A percentile compares a stretch with the other conserved stretches of the same genome.
Evolutionary conservation across 2,113 vertebrate genomes (phyloP).

Genomic region (Craseonycteris thonglongyai): DNA sequence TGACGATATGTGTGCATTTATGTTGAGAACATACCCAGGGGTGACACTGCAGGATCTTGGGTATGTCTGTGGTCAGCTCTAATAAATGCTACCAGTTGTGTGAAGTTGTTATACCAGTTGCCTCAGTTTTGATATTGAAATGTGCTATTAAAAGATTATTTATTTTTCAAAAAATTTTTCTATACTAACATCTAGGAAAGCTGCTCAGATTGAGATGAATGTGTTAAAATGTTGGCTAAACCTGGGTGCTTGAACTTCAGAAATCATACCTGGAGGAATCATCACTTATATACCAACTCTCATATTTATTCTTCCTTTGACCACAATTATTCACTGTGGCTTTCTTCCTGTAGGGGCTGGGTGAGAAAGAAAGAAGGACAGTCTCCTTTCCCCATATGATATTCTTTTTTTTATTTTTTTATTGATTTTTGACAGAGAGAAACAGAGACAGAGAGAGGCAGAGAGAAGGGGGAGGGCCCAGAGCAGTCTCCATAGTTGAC

Average conservation of each 20-base stretch:
- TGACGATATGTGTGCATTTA: neutral
- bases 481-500: no score
- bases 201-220: neutral
- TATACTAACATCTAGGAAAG: neutral
- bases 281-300: neutral
- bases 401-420: no score
- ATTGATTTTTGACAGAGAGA: no score
- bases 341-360: neutral
- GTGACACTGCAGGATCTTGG: neutral
- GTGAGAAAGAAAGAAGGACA: neutral
- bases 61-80: neutral
- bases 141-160: neutral
- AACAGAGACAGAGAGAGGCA: no score
- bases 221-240: neutral
- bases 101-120: neutral
- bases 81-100: neutral
- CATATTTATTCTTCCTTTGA: neutral
- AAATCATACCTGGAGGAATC: neutral
- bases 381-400: neutral
- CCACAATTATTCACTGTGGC: neutral
- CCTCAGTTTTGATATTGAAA: neutral
- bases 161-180: neutral
- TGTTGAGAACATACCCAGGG: neutral
- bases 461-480: no score
- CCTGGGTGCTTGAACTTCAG: neutral